phyloP scores from a whole-genome alignment of 1,140 invertebrate species.

The Pogonus chalceus region DNA sequence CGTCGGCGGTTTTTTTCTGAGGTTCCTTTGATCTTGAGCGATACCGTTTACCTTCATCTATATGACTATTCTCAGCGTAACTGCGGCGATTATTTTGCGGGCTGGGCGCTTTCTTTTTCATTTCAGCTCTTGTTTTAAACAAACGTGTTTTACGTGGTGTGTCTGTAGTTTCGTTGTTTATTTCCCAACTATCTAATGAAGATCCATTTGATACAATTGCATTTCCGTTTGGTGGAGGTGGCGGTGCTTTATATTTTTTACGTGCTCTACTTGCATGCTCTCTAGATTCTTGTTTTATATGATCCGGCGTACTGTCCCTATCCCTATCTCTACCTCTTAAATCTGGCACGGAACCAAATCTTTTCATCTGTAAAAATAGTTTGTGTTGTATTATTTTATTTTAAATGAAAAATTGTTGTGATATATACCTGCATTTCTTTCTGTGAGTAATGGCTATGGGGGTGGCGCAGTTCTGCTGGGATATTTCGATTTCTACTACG shows the following conservation, averaged over 20 bases:
- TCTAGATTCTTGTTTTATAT: slow-evolving; percentile 18
- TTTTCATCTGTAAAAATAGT: slow-evolving; percentile 38
- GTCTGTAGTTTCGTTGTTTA: slow-evolving; percentile 37
- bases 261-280: slow-evolving; percentile 38
- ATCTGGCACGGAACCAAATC: slow-evolving; percentile 65
- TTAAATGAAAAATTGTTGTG: not conserved
- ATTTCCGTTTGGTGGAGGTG: slow-evolving; percentile 37
- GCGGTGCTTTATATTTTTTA: slow-evolving; percentile 55
- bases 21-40: slow-evolving; percentile 10
- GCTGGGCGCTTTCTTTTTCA: slow-evolving; percentile 40
- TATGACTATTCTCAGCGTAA: not conserved
- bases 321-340: slow-evolving; percentile 41
- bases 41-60: slow-evolving; percentile 5
- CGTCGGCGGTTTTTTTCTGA: slow-evolving; percentile 10
- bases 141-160: slow-evolving; percentile 43
- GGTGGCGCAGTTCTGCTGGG: not conserved
- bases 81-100: slow-evolving; percentile 19
- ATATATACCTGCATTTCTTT: slow-evolving; percentile 3
- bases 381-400: slow-evolving; percentile 11
- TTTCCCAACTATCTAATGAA: slow-evolving; percentile 27
- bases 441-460: not conserved
- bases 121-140: slow-evolving; percentile 64
- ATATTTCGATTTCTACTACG: not conserved
- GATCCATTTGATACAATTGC: slow-evolving; percentile 12
- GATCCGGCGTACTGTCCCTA: slow-evolving; percentile 29